A percentile compares a stretch with the other conserved stretches of the same genome.
Evolutionary conservation across 2,888 invertebrate genomes (phyloP).

Genomic region (Nebria brevicollis): DNA sequence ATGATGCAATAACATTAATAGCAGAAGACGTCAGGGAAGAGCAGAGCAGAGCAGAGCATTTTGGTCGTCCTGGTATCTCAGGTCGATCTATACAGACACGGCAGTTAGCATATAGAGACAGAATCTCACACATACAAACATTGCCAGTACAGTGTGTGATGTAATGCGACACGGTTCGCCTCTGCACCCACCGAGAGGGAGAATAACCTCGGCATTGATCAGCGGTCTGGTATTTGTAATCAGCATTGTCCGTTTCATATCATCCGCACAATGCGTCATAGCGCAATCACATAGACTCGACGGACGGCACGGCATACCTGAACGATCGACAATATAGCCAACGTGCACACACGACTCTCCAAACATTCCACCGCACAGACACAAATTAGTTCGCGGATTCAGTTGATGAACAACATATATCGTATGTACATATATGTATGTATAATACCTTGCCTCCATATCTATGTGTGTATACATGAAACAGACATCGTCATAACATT

Average conservation of each 20-base stretch:
- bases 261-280: conserved; percentile 39
- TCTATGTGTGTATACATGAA: not conserved
- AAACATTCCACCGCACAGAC: conserved; percentile 17
- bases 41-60: not conserved
- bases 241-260: conserved; percentile 41
- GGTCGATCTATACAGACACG: not conserved
- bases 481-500: not conserved
- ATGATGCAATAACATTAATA: not conserved
- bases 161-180: not conserved
- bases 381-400: conserved; percentile 22
- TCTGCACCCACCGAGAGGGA: not conserved
- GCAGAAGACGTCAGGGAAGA: not conserved
- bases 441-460: not conserved
- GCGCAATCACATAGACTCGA: conserved; percentile 16
- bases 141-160: not conserved
- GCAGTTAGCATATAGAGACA: not conserved
- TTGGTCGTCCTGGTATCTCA: not conserved
- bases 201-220: conserved; percentile 17
- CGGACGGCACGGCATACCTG: conserved; percentile 25
- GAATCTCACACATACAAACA: not conserved
- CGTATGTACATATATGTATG: not conserved
- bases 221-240: conserved; percentile 40
- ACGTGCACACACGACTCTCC: not conserved
- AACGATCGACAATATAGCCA: conserved; percentile 23
- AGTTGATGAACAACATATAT: conserved; percentile 11